phyloP scores from a whole-genome alignment of 2,888 invertebrate genomes.

The Torymus aiolomorphi region DNA sequence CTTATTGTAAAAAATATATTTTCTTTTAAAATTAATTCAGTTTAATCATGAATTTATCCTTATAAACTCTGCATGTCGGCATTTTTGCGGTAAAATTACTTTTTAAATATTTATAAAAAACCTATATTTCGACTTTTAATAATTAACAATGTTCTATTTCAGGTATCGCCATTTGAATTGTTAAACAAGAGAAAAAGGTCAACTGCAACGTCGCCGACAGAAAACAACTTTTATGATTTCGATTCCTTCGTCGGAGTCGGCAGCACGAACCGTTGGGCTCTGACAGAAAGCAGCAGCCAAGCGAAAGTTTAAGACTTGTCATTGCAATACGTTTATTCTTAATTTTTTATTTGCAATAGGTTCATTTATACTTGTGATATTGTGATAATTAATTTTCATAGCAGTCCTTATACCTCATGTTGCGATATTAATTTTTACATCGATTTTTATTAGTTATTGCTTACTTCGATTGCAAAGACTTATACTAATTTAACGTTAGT shows the following conservation, averaged over 20 bases:
- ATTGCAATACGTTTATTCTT: not conserved
- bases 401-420: constrained; percentile 37
- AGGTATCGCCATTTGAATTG: constrained; percentile 71
- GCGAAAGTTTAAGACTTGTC: not conserved
- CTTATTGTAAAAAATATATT: no score
- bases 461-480: not conserved
- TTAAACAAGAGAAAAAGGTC: constrained; percentile 61
- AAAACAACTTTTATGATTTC: constrained; percentile 65
- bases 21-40: no score
- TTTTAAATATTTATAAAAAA: no score
- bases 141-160: constrained; percentile 18
- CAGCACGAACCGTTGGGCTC: constrained; percentile 57
- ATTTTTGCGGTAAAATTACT: no score
- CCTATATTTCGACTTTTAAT: no score
- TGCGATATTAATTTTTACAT: constrained; percentile 33
- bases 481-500: not conserved
- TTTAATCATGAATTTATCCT: no score
- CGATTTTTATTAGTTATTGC: constrained; percentile 4
- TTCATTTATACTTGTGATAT: constrained; percentile 50
- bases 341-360: not conserved
- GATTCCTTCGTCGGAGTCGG: constrained; percentile 63
- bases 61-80: no score
- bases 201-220: constrained; percentile 35
- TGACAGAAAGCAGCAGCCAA: constrained; percentile 41
- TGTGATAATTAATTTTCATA: constrained; percentile 42